These are phyloP conservation scores for Mus musculus DNA, from an alignment of 2,113 vertebrate genomes.

Conservation along the genomic window GRCm39 chr2:117808001-117808500, in stretches of 20 bases:
- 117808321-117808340: neutral
- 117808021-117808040: neutral
- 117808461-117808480: neutral
- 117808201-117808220: neutral
- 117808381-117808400: neutral
- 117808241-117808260: constrained; percentile 9
- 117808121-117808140: neutral
- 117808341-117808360: neutral
- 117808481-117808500: neutral
- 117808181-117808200: neutral
- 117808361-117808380: neutral
- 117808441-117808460: neutral
- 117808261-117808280: neutral
- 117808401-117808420: neutral
- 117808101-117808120: neutral
- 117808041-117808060: neutral
- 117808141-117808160: neutral
- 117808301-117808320: neutral
- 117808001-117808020: neutral
- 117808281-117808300: neutral
- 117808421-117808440: neutral
- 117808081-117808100: neutral
- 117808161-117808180: neutral
- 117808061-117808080: neutral
- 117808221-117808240: constrained; percentile 10